Base-by-base conservation (phyloP, 2,888 invertebrate genomes). In the Ametastegia equiseti region DNA sequence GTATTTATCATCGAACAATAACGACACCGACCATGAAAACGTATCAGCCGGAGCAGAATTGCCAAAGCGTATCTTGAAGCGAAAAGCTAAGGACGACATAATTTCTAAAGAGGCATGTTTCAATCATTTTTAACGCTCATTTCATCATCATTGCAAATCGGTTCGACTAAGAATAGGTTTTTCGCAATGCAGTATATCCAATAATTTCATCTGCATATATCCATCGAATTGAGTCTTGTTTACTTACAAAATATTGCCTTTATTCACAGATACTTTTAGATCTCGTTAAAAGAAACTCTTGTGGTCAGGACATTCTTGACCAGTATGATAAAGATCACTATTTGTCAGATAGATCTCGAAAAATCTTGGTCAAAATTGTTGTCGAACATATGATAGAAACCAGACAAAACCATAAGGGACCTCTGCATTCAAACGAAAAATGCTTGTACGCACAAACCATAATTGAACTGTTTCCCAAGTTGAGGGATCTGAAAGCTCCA, bases 51-150 rank as follows among this genome's bases (percentile, higher is more conserved):
- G 13, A 65, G 5, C 6, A 65, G 65, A 36, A 65, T 65, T 15
- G 33, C 15, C 19, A 36, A 36, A n/a, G n/a, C n/a, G 65, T 36
- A 39, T n/a, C 11, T 19, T 36, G n/a, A 65, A 33, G 19, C 65
- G 65, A 6, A 65, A n/a, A 65, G 15, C 33, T 36, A 30, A 65
- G 15, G 65, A 65, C 39, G 33, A 30, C 19, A 36, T 36, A 15
- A 65, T 65, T 65, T 65, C 65, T 39, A 65, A 65, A 30, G 65
- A 36, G 65, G 65, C 33, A 65, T 65, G 63, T 23, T 6, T 57
- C n/a, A 9, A 23, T 19, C 27, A 27, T 6, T 63, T 65, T 65
- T 11, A n/a, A 1, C 15, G 3, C 33, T 65, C 33, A 65, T 65
- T 33, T 1, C 2, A 65, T 65, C 15, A 33, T 65, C 36, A 15